Evolutionary conservation across 1,140 invertebrate genomes (phyloP).

Genomic region (Lasioglossum albipes): DNA sequence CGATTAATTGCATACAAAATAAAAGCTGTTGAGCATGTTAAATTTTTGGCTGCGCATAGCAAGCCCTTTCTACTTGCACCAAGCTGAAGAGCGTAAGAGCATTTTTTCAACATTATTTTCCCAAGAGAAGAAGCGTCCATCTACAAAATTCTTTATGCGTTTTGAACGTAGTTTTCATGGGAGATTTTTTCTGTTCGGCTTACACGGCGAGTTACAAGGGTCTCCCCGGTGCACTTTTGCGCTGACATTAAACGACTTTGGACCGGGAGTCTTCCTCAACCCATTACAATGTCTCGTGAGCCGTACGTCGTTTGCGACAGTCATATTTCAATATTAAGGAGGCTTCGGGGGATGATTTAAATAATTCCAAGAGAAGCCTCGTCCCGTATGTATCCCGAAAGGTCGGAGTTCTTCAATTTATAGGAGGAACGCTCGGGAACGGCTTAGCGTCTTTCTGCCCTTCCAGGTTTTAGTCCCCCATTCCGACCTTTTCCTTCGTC

Average conservation of each 20-base stretch:
- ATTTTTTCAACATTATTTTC: no score
- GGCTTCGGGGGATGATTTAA: conserved; percentile 72
- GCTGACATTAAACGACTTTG: background rate
- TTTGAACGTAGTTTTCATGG: no score
- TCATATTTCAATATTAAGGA: conserved; percentile 74
- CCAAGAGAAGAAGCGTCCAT: no score
- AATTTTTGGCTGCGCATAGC: no score
- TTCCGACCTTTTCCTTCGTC: conserved; percentile 31
- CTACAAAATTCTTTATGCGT: no score
- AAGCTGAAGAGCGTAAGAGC: no score
- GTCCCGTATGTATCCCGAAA: conserved; percentile 54
- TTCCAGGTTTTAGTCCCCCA: conserved; percentile 33
- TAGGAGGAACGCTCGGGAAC: conserved; percentile 68
- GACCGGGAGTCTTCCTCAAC: background rate
- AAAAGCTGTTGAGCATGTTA: no score
- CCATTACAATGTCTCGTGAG: conserved; percentile 7
- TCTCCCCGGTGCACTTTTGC: no score
- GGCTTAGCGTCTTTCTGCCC: conserved; percentile 54
- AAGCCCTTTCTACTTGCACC: no score
- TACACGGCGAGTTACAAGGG: no score
- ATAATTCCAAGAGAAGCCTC: conserved; percentile 67
- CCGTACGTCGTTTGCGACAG: conserved; percentile 3
- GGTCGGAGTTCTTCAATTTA: conserved; percentile 72
- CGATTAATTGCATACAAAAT: no score
- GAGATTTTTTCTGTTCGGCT: no score